Base-by-base conservation (phyloP, 1,140 invertebrate species). In the Plectrocnemia conspersa region DNA sequence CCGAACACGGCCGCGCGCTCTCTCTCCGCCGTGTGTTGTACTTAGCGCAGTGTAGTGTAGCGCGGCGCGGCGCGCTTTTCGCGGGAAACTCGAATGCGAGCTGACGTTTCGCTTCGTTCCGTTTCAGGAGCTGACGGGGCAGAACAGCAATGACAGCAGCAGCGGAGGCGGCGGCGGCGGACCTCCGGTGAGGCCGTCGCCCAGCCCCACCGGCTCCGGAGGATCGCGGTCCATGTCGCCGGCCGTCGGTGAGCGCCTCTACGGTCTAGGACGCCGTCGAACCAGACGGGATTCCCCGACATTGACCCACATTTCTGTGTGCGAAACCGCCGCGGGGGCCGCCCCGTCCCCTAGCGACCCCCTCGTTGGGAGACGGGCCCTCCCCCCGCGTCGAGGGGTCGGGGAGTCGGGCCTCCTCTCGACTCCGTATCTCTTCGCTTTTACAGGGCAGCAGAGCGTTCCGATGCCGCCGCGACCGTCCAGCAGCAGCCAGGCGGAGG, bases 221-320 rank as follows among this genome's bases (percentile, higher is more conserved):
- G 90, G 91, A 70, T 94, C 91, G 64, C 83, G 91, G 74, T 95
- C 91, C 71, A 93, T 94, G 88, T 95, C 92, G 72, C 92, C 92
- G 67, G 91, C 91, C 76, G 89, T 94, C 69, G 90, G 91, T 93
- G 70, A 82, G 87, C 82, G 62, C 21, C 10, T 15, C 58, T 54
- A 46, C 49, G 46, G 58, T 60, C 54, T 60, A 56, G 58, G 58
- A 60, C 56, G 58, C 58, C 53, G 58, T 60, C 52, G 50, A 60
- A 54, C 59, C 59, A 61, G 72, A 73, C 74, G 73, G 75, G 74
- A 72, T 76, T 78, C 73, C 75, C 75, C 75, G 76, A 74, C 75
- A 78, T 77, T 78, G 76, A 77, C 75, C 75, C 72, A 77, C 72
- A 77, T 77, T 76, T 66, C 65, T 56, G 58, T 60, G 58, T 60